Base-by-base conservation (phyloP, 2,888 invertebrate genomes). In the Fissipunctia ypsillon region DNA sequence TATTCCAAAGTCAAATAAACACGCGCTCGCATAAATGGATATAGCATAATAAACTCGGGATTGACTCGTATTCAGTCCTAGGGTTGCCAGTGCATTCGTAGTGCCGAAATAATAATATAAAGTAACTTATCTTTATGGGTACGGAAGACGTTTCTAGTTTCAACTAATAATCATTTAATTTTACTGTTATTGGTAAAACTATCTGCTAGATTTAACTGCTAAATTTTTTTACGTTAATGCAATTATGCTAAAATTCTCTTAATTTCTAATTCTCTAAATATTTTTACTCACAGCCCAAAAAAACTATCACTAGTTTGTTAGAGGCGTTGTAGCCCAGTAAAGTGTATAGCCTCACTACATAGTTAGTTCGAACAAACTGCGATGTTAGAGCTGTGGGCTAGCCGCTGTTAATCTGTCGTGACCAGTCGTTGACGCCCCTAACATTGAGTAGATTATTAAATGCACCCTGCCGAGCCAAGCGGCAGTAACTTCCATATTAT, bases 1-100 rank as follows among this genome's bases (percentile, higher is more conserved):
- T 92, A 94, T 93, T 92, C 91, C 88, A 88, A 93, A 95, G 94
- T 95, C 95, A 95, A 95, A 95, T 95, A 95, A 95, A 95, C 94
- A 95, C 91, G 89, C 90, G 93, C 92, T 93, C 94, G 91, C 93
- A 94, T 95, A 95, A 95, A 95, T 93, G 94, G 93, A 94, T 94
- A 91, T 91, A 91, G 93, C 89, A 91, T 91, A 86, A 93, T 95
- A 94, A 95, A 95, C 90, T 93, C 90, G 87, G 94, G 91, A 94
- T 95, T 92, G 95, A 93, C 94, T 94, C 93, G 93, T 92, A 93
- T 90, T 82, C 85, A 84, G 77, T 73, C 85, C n/a, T n/a, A 92
- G 92, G 92, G 92, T 74, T 92, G 92, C 73, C 78, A 38, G 69
- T 57, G 16, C 50, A 31, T 56, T 65, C 22, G 12, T 61, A 69